Evolutionary conservation across 2,888 invertebrate genomes (phyloP), one percentile per base, ranked within the genome.

Genomic region (Drosophila paranaensis): DNA sequence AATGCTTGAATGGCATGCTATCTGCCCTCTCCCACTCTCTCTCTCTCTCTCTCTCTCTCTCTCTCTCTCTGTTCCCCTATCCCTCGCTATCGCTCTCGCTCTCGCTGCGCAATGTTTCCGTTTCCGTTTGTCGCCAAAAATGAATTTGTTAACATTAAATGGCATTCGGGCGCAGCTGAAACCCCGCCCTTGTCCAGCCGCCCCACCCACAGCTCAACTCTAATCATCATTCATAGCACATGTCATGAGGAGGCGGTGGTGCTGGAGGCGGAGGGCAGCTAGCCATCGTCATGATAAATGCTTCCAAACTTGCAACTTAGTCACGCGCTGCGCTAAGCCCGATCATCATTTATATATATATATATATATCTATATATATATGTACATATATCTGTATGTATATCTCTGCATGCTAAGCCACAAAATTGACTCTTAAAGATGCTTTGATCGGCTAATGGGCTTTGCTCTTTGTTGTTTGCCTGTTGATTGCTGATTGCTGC

Each of bases 121-220:
- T 69, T 79, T 80, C 70, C 76, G 81, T 71, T 82, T 79, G 84
- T 83, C 77, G 77, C 77, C 79, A 74, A 74, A 83, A 74, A 83
- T 83, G 77, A 79, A 81, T 86, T 83, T 83, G 84, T 86, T 83
- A 83, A 79, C 84, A 81, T 79, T 85, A 75, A 82, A 82, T 77
- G 84, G 77, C 79, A 77, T 66, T 77, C 74, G 51, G 68, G 61
- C 46, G 37, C 48, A 42, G 27, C 43, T 43, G 39, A 14, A n/a
- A 13, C 37, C 35, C 25, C 6, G 3, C 37, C 64, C 30, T n/a
- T 10, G 4, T 11, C 3, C 46, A 13, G 1, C 25, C 6, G 14
- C 2, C 20, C n/a, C 35, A 25, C 20, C 0, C 25, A 1, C 13
- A 8, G 55, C 20, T n/a, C 42, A 40, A 50, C 43, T 50, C 51